These are phyloP conservation scores for Acholoe squamosa DNA, from an alignment of 2,888 invertebrate genomes.

Conservation along the genomic window DNA sequence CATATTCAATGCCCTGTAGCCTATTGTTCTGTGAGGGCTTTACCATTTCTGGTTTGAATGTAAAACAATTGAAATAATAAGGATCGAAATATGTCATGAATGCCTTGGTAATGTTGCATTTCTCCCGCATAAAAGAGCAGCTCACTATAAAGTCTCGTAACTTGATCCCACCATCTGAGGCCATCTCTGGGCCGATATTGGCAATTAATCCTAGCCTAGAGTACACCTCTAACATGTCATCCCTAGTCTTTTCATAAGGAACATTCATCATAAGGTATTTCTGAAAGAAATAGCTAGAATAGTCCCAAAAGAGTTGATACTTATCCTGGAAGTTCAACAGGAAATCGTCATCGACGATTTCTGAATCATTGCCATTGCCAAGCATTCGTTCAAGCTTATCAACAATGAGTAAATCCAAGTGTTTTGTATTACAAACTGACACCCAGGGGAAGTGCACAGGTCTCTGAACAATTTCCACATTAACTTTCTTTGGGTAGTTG, in stretches of 20 bases:
- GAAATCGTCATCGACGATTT: constrained; percentile 30
- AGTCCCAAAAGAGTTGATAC: constrained; percentile 61
- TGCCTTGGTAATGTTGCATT: constrained; percentile 68
- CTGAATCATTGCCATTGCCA: background rate
- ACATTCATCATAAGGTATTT: constrained; percentile 53
- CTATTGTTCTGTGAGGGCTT: constrained; percentile 64
- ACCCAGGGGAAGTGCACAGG: constrained; percentile 72
- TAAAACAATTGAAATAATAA: constrained; percentile 73
- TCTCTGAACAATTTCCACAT: constrained; percentile 71
- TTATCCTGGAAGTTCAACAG: constrained; percentile 36
- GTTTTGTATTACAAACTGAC: constrained; percentile 71
- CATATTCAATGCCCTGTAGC: constrained; percentile 72
- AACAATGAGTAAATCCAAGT: constrained; percentile 69
- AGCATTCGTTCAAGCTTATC: constrained; percentile 67
- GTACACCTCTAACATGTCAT: constrained; percentile 68
- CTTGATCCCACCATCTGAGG: constrained; percentile 69
- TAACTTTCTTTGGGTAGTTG: constrained; percentile 72
- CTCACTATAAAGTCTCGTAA: constrained; percentile 71
- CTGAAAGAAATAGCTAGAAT: constrained; percentile 62
- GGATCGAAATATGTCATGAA: constrained; percentile 71
- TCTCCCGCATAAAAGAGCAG: constrained; percentile 71
- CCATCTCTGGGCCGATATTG: constrained; percentile 69
- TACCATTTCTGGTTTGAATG: constrained; percentile 69
- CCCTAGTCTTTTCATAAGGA: constrained; percentile 52
- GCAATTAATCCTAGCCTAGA: constrained; percentile 71